Base-by-base conservation (phyloP, 2,113 vertebrate species). In the Taxidea taxus region DNA sequence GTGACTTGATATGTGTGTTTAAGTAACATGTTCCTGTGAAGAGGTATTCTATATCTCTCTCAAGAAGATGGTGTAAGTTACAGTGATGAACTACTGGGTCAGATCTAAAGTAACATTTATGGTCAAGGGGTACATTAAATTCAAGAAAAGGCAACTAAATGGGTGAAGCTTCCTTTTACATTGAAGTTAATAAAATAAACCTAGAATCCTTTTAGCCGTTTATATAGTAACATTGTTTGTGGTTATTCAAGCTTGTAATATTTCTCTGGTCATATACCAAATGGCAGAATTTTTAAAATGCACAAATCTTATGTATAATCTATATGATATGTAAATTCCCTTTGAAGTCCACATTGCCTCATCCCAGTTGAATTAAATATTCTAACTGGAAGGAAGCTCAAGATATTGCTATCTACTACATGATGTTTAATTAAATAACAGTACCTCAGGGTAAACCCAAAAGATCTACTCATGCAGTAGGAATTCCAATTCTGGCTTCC, bases 351-450 rank as follows among this genome's bases (percentile, higher is more conserved):
- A 39, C 39, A 29, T 77, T 83, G 37, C 86, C 37, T 94, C 56
- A 84, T 92, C 29, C 25, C 29, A 77, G 10, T 21, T 97, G 68
- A 92, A 81, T 78, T 58, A 34, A 96, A 87, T 94, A 93, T 81
- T 97, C 74, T 96, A 91, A 94, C 34, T 58, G 7, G 44, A 97
- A 87, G 66, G 42, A 97, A 94, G 21, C 37, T 84, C 78, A 75
- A 39, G 49, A 95, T 83, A 91, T 23, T 90, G 27, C 39, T 93
- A 2, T 75, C n/a, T 88, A 93, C 34, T 84, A 84, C 66, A 80
- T 25, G 56, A 84, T 97, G 82, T 97, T 95, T 97, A 97, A 94
- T 97, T 96, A 95, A 81, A 8, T 42, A 68, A 6, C 14, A 92
- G 8, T 80, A 56, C 89, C 54, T 47, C 37, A 80, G 42, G 74